Evolutionary conservation across 2,888 invertebrate genomes (phyloP).

Genomic region (Eulithis prunata): DNA sequence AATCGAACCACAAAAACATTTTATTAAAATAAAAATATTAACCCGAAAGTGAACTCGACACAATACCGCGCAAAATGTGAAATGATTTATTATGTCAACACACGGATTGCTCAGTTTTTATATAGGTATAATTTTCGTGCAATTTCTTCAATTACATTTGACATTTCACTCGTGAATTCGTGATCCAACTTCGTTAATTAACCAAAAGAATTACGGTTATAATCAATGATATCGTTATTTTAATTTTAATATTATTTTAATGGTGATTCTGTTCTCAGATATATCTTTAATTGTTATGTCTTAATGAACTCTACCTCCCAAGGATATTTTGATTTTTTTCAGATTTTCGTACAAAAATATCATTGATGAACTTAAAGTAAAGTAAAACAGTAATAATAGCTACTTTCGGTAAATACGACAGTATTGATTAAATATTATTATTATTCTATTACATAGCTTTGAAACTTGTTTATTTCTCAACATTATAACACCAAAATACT

Average conservation of each 20-base stretch:
- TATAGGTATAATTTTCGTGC: constrained; percentile 44
- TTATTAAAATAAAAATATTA: constrained; percentile 37
- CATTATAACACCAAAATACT: neutral
- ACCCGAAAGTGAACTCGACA: constrained; percentile 50
- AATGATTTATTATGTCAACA: constrained; percentile 53
- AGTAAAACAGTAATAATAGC: too few species aligned
- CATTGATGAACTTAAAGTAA: too few species aligned
- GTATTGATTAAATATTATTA: too few species aligned
- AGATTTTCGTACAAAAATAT: too few species aligned
- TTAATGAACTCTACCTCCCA: constrained; percentile 29
- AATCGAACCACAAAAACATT: neutral
- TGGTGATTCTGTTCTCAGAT: constrained; percentile 26
- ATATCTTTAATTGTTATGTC: constrained; percentile 36
- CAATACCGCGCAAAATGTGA: constrained; percentile 44
- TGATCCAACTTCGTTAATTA: constrained; percentile 50
- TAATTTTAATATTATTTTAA: constrained; percentile 33
- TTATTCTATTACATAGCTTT: too few species aligned
- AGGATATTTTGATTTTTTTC: neutral
- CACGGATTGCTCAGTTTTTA: constrained; percentile 43
- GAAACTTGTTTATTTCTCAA: neutral
- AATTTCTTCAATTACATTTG: constrained; percentile 56
- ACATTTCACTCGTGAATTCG: constrained; percentile 46
- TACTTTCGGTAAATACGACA: too few species aligned
- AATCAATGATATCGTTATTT: constrained; percentile 36
- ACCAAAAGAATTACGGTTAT: constrained; percentile 41